A percentile compares a stretch with the other conserved stretches of the same genome.
These are phyloP conservation scores for Manis crassicaudata DNA, from an alignment of 2,797 vertebrate species.

Conservation along the genomic window DNA sequence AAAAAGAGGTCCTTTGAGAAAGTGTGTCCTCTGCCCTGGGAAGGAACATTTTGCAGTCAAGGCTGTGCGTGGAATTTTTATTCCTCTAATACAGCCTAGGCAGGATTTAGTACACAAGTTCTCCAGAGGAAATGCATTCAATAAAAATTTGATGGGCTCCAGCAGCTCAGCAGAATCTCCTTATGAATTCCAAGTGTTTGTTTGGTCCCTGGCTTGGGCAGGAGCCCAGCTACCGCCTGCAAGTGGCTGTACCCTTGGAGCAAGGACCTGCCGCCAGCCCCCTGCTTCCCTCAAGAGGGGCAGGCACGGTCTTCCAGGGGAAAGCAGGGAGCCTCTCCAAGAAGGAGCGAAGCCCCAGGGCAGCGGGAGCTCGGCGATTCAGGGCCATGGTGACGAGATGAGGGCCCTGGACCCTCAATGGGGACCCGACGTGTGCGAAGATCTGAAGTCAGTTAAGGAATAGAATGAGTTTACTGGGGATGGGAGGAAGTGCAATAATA, in stretches of 20 bases:
- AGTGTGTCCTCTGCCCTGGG: constrained; percentile 46
- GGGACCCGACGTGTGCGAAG: not conserved
- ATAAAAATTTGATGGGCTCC: constrained; percentile 87
- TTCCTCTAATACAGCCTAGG: constrained; percentile 79
- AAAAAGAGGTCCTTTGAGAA: constrained; percentile 14
- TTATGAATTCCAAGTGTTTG: constrained; percentile 84
- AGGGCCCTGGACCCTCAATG: not conserved
- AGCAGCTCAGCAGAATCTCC: constrained; percentile 86
- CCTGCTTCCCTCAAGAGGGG: not conserved
- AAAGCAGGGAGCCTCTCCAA: fast-evolving
- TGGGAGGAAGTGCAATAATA: constrained; percentile 27
- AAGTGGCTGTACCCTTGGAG: constrained; percentile 70
- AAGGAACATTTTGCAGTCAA: constrained; percentile 75
- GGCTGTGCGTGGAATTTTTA: constrained; percentile 82
- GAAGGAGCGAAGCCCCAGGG: not conserved
- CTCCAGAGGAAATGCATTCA: constrained; percentile 86
- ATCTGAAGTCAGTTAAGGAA: constrained; percentile 59
- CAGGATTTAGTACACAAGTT: constrained; percentile 85
- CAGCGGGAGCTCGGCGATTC: fast-evolving
- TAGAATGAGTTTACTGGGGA: constrained; percentile 53
- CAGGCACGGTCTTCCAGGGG: fast-evolving
- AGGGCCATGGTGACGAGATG: fast-evolving
- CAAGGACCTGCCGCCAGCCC: not conserved
- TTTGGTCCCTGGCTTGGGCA: constrained; percentile 74
- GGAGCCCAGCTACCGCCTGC: constrained; percentile 74